Evolutionary conservation across 2,888 invertebrate species (phyloP), one percentile per base, ranked within the genome.

Genomic region (Xanthia togata): DNA sequence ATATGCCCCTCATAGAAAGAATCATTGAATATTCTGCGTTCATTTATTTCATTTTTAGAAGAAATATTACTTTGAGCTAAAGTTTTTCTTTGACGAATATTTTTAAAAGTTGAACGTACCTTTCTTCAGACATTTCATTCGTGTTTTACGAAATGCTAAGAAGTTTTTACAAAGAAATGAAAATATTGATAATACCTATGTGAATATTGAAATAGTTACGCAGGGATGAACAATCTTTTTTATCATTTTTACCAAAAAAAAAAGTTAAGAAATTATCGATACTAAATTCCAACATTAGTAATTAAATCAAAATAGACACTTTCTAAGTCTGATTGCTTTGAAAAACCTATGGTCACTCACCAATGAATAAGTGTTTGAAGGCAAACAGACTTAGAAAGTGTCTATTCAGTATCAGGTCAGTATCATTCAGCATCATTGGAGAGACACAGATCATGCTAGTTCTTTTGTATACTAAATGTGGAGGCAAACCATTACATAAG

Each of bases 21-120:
- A 65, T 60, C 38, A 55, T 59, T 81, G 47, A 60, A 81, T 76
- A 65, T 70, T 81, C 26, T 31, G 23, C 64, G 14, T 76, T 65
- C 55, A 55, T 79, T 79, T 64, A 38, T 38, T 59, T 79, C 26
- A 17, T 73, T 65, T 78, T 65, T 60, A 55, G n/a, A n/a, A 50
- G 47, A 64, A 79, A 76, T 47, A 76, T 64, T 81, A 70, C 55
- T 70, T 76, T 35, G 23, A 57, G 14, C 35, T 41, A 31, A 79
- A 81, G 65, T 76, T 80, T 81, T 76, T 71, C 70, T 81, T 81
- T 81, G 76, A 65, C 38, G 76, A 69, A 78, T 64, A 65, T 65
- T 60, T 67, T 53, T 17, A 35, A 77, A 65, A 65, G 60, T 81
- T 70, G 35, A 62, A 67, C 31, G 60, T 41, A 35, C 2, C 9